Percentiles rank a stretch among this genome's conserved stretches.
phyloP scores from a whole-genome alignment of 2,113 vertebrate species.

The Corvus hawaiiensis region DNA sequence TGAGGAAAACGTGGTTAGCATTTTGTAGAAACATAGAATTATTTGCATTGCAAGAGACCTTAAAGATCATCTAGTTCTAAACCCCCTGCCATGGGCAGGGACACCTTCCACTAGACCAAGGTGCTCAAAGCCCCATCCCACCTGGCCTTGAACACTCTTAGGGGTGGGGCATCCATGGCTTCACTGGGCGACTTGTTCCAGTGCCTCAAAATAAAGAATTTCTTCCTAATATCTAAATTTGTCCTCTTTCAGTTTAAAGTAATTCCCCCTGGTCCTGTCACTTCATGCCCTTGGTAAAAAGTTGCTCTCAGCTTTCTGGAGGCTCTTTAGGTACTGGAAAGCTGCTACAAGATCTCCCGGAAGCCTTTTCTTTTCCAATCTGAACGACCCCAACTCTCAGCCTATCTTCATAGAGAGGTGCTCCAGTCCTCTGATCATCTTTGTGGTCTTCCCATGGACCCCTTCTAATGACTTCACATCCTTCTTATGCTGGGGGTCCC shows the following conservation, averaged over 20 bases:
- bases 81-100: not conserved
- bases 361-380: not conserved
- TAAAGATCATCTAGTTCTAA: not conserved
- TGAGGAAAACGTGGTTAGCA: not conserved
- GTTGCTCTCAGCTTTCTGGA: not conserved
- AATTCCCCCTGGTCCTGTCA: accelerated
- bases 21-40: not conserved
- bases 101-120: not conserved
- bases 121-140: not conserved
- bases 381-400: not conserved
- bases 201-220: not conserved
- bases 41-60: not conserved
- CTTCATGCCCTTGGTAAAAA: not conserved
- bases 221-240: not conserved
- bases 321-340: not conserved
- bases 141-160: not conserved
- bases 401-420: not conserved
- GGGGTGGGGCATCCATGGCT: not conserved
- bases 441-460: not conserved
- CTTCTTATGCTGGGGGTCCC: accelerated
- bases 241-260: not conserved
- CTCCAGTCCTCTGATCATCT: not conserved
- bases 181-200: not conserved
- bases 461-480: not conserved
- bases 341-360: not conserved